Percentiles rank a stretch among this genome's conserved stretches.
Evolutionary conservation across 2,113 vertebrate genomes (phyloP).

Genomic region (Neodon shergylaensis): DNA sequence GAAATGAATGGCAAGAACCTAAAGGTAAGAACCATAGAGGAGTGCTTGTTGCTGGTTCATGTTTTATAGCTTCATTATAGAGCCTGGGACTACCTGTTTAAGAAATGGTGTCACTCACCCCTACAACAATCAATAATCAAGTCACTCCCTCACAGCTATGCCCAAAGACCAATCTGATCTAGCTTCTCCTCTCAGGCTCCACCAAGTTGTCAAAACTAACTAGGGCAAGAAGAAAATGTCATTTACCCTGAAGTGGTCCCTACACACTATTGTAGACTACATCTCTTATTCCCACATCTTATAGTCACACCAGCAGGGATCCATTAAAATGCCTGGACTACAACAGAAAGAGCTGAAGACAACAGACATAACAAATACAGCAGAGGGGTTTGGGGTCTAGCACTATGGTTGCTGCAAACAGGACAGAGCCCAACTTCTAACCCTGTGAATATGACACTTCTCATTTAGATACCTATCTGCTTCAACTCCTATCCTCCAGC

Average conservation of each 20-base stretch:
- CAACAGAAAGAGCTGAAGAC: neutral
- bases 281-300: neutral
- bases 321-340: neutral
- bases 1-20: neutral
- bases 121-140: neutral
- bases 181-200: neutral
- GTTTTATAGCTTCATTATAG: neutral
- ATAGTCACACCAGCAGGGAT: neutral
- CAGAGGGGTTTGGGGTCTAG: neutral
- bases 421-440: neutral
- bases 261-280: neutral
- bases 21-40: neutral
- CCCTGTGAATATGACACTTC: neutral
- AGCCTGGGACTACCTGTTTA: neutral
- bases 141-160: neutral
- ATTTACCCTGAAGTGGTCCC: no score
- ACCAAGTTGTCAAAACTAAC: neutral
- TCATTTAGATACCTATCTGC: neutral
- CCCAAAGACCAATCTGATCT: neutral
- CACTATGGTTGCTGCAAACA: neutral
- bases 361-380: neutral
- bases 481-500: neutral
- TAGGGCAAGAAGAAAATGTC: neutral
- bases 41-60: neutral
- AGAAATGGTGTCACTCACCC: neutral